Conservation (phyloP, 2,797 vertebrate genomes). For the Myioborus miniatus region DNA sequence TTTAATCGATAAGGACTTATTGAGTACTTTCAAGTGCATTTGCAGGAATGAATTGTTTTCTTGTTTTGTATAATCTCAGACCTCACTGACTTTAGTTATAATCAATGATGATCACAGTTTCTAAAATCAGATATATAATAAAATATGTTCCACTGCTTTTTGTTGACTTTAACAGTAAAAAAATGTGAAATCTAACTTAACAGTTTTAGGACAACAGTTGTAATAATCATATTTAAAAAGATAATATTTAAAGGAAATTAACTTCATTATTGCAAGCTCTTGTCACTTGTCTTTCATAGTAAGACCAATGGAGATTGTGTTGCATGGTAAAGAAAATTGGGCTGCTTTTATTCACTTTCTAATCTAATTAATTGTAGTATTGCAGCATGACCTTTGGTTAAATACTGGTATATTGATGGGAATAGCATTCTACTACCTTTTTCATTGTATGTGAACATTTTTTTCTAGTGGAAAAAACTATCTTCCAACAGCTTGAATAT, state of each 20-base stretch:
- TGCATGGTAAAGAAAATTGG: neutral
- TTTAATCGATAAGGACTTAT: neutral
- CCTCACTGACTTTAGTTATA: neutral
- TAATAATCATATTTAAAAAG: neutral
- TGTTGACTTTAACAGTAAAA: neutral
- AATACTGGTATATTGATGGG: neutral
- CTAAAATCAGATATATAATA: neutral
- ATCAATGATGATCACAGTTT: neutral
- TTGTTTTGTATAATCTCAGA: neutral
- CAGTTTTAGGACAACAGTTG: neutral
- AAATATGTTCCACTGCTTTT: neutral
- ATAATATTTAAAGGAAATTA: neutral
- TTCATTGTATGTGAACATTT: neutral
- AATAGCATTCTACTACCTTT: neutral
- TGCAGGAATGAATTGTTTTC: neutral
- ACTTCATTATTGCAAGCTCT: neutral
- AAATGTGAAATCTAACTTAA: neutral
- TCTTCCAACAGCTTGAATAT: neutral
- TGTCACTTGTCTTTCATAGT: neutral
- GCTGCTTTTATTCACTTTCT: neutral
- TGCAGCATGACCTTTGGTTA: neutral
- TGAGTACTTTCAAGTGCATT: neutral
- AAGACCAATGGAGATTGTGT: neutral
- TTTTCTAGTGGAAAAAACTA: neutral
- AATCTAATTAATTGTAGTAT: neutral